A percentile compares a stretch with the other conserved stretches of the same genome.
Evolutionary conservation across 2,113 vertebrate genomes (phyloP).

Genomic region (Melanerpes aurifrons): DNA sequence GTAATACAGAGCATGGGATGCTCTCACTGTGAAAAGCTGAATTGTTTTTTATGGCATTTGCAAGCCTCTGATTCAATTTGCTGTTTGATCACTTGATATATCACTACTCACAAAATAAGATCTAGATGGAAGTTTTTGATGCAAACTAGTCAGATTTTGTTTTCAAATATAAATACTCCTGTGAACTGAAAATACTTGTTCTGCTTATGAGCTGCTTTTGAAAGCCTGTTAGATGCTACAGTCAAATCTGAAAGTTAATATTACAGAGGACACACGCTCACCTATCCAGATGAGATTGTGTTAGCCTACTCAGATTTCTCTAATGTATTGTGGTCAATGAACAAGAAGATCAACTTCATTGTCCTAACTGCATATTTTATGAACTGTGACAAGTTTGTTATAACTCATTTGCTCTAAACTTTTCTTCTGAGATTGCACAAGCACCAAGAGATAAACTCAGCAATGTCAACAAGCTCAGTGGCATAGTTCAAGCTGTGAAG

Average conservation of each 20-base stretch:
- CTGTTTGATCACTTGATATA: not conserved
- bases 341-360: conserved; percentile 64
- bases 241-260: conserved; percentile 6
- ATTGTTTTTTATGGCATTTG: conserved; percentile 12
- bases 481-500: conserved; percentile 78
- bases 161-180: not conserved
- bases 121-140: not conserved
- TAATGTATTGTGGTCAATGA: conserved; percentile 35
- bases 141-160: not conserved
- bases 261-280: not conserved
- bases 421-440: conserved; percentile 64
- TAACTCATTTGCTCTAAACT: conserved; percentile 68
- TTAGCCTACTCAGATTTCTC: conserved; percentile 39
- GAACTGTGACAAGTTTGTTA: conserved; percentile 68
- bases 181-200: not conserved
- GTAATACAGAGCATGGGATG: not conserved
- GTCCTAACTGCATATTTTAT: conserved; percentile 69
- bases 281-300: conserved; percentile 11
- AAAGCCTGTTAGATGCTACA: not conserved
- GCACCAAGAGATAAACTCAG: conserved; percentile 73
- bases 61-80: conserved; percentile 13
- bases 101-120: not conserved
- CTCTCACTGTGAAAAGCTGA: not conserved
- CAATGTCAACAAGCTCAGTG: conserved; percentile 77
- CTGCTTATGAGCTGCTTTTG: not conserved